Evolutionary conservation across 2,797 vertebrate genomes (phyloP).

Genomic region (Merluccius polli): DNA sequence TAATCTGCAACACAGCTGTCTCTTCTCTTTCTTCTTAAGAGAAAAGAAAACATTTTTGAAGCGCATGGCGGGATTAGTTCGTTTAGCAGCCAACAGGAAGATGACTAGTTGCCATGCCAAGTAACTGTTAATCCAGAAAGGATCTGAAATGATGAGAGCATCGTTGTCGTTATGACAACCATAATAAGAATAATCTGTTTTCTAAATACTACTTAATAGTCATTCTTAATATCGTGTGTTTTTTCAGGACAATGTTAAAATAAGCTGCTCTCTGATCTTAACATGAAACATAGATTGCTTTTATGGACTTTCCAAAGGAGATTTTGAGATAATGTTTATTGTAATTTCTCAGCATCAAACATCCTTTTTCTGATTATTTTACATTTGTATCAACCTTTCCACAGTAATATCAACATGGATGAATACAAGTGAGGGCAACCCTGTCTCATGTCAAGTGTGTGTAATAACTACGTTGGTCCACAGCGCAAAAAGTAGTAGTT

Average conservation of each 20-base stretch:
- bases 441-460: too few relatives aligned
- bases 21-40: constrained; percentile 52
- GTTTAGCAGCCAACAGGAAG: constrained; percentile 46
- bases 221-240: constrained; percentile 11
- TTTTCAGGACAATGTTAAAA: constrained; percentile 42
- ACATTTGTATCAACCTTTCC: not conserved
- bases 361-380: constrained; percentile 39
- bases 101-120: not conserved
- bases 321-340: constrained; percentile 37
- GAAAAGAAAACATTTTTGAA: constrained; percentile 65
- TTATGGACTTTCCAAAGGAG: constrained; percentile 44
- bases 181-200: constrained; percentile 43
- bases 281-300: constrained; percentile 52
- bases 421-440: not conserved
- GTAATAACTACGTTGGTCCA: too few relatives aligned
- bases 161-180: constrained; percentile 45
- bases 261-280: constrained; percentile 46
- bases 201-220: constrained; percentile 33
- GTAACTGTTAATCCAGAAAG: constrained; percentile 64
- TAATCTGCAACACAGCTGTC: constrained; percentile 52
- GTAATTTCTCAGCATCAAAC: constrained; percentile 15
- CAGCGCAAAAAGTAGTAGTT: too few relatives aligned
- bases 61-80: constrained; percentile 58
- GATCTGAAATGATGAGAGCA: constrained; percentile 54
- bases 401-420: not conserved